Base-by-base conservation (phyloP, 2,888 invertebrate species). In the Phlogophora meticulosa region DNA sequence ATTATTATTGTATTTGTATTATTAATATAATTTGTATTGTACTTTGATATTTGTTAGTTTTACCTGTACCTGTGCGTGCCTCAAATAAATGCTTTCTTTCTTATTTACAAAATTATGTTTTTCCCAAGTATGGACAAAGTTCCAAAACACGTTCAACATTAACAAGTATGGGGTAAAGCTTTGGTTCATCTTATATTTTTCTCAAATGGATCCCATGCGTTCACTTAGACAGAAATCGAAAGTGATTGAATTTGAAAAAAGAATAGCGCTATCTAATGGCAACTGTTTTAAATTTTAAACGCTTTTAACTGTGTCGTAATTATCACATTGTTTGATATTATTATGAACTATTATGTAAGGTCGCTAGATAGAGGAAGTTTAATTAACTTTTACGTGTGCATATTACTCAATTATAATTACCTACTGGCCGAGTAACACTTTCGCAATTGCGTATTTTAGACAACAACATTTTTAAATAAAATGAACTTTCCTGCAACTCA, bases 331-430 rank as follows among this genome's bases (percentile, higher is more conserved):
- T 71, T 71, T 71, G 20, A 17, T 53, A 36, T 28, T 56, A 56
- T 22, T 52, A 52, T 22, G 52, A 38, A 53, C 20, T 40, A n/a
- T 69, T 74, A 74, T 52, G 64, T 59, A 74, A 74, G 36, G 15
- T 20, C n/a, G 64, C 10, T 70, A 64, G 45, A 64, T 53, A 70
- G 45, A 71, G 74, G 74, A 74, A 74, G 74, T 59, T 56, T 56
- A 52, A 66, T 72, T 67, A 67, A 71, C 65, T 55, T 64, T 71
- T 59, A 57, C 64, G 53, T 69, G 53, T 49, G 43, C 43, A 2
- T 62, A 45, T 69, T 63, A 49, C 64, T 56, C 51, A 64, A 70
- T 64, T 74, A 59, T 52, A 34, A 49, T 62, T 45, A 42, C 17
- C 17, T 42, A 73, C 58, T 58, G 49, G n/a, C 43, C 45, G 28